phyloP scores from a whole-genome alignment of 2,888 invertebrate species.

The Limnephilus auricula region DNA sequence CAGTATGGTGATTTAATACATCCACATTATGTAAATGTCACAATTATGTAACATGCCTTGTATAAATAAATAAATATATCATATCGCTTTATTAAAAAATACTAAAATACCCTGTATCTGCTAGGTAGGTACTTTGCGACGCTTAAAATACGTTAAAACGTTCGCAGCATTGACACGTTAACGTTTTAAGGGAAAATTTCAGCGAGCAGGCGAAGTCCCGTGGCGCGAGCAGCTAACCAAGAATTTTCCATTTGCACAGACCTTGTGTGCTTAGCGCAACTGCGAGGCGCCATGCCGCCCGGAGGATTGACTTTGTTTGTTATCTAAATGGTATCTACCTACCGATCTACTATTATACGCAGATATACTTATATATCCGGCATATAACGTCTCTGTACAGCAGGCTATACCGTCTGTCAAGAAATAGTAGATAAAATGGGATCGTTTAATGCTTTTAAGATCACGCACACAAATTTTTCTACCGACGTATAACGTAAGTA shows the following conservation, averaged over 20 bases:
- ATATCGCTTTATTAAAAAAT: no score
- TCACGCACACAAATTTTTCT: no score
- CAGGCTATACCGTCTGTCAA: not conserved
- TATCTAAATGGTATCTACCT: constrained; percentile 60
- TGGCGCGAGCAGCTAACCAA: constrained; percentile 37
- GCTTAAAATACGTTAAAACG: constrained; percentile 44
- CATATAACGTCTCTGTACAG: not conserved
- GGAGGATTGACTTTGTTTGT: constrained; percentile 61
- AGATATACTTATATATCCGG: not conserved
- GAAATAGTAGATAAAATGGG: no score
- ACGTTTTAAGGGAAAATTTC: constrained; percentile 43
- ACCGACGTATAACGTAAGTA: no score
- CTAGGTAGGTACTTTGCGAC: not conserved
- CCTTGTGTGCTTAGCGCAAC: constrained; percentile 33
- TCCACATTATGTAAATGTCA: no score
- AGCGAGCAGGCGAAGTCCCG: constrained; percentile 10
- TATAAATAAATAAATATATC: no score
- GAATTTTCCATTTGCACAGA: constrained; percentile 56
- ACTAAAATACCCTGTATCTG: not conserved
- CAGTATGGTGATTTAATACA: no score
- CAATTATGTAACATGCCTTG: no score
- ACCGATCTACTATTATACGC: not conserved
- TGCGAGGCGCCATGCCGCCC: constrained; percentile 33
- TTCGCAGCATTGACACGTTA: constrained; percentile 55
- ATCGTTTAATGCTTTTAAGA: no score